Base-by-base conservation (phyloP, 2,888 invertebrate genomes). In the Tetranychus truncatus region DNA sequence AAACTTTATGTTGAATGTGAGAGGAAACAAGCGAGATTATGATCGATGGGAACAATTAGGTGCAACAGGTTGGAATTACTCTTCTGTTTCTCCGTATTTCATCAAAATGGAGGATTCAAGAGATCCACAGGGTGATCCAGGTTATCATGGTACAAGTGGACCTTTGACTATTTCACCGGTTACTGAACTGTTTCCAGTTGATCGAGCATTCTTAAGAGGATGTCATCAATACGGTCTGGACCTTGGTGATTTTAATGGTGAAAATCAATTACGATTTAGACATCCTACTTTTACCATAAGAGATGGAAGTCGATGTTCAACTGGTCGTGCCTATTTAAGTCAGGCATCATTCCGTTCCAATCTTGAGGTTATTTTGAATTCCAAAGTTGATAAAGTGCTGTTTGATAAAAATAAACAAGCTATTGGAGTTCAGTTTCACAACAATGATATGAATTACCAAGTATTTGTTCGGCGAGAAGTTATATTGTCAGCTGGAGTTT, bases 1-100 rank as follows among this genome's bases (percentile, higher is more conserved):
- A 85, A 95, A 95, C 83, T 94, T 94, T 21, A 95, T 95, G 94
- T 93, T 91, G 88, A 95, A 95, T 83, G 91, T 94, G 78, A 86
- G 95, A 45, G 95, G 95, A 1, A 89, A 91, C 75, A 87, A 89
- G 34, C 87, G 87, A 77, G 95, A 95, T 81, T 95, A 91, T 82
- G 91, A 95, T 81, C 86, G 88, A 72, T 95, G 95, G 95, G 91
- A 91, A 80, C 84, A 87, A 1, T 83, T 89, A 78, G 93, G 94
- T 0, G 94, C 94, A 80, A 86, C 89, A 0, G 92, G 92, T 7
- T 95, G 95, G 95, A 88, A 89, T 1, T 95, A 91, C 83, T 85
- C 88, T 1, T 87, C 91, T 76, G 90, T 90, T 0, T 84, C 95
- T 5, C 88, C 88, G 73, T 95, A 95, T 81, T 95, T 95, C 81